Percentiles rank a stretch among this genome's conserved stretches.
Conservation (phyloP, 2,113 vertebrate genomes). For the Picathartes gymnocephalus region DNA sequence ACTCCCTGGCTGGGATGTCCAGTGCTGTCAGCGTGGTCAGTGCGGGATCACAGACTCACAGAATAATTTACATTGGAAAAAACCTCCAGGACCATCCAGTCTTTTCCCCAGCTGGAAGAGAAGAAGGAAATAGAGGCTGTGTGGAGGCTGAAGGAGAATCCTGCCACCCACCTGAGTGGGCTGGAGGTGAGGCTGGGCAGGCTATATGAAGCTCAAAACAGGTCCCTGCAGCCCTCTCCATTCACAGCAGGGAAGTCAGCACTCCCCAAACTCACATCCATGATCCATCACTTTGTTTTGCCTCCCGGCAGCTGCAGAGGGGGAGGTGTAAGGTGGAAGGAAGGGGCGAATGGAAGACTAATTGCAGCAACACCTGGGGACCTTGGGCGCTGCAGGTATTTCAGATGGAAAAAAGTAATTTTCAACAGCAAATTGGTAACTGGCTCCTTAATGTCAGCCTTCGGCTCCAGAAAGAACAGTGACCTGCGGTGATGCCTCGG, state of each 20-base stretch:
- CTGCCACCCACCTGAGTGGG: too few species aligned
- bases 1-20: neutral
- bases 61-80: neutral
- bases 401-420: neutral
- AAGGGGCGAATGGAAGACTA: neutral
- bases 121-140: neutral
- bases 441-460: neutral
- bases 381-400: neutral
- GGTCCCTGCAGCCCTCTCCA: neutral
- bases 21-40: accelerated
- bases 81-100: neutral
- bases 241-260: accelerated
- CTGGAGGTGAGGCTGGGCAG: neutral
- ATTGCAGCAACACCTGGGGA: neutral
- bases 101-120: neutral
- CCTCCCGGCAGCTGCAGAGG: neutral
- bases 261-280: neutral
- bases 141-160: neutral
- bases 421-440: conserved; percentile 5
- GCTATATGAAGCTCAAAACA: neutral
- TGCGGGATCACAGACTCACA: neutral
- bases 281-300: neutral
- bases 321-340: neutral
- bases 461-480: neutral
- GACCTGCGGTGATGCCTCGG: accelerated